phyloP scores from a whole-genome alignment of 2,113 vertebrate genomes.

The Xiphias gladius region DNA sequence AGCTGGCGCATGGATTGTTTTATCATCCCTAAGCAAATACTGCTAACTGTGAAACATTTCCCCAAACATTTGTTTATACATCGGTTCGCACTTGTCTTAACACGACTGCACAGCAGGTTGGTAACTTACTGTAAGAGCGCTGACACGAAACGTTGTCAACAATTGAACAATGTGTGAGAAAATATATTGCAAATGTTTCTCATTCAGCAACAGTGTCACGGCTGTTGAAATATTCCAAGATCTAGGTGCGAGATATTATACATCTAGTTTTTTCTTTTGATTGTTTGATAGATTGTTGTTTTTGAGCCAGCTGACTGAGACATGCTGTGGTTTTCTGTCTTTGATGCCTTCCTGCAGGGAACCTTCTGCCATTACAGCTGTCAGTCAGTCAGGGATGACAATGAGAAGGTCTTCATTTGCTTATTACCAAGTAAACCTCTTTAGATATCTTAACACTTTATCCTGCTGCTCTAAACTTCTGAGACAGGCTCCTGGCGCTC shows the following conservation, averaged over 20 bases:
- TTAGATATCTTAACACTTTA: slow-evolving; percentile 49
- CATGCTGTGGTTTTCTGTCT: neutral
- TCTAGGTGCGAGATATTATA: neutral
- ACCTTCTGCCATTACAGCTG: slow-evolving; percentile 56
- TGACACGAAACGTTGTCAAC: neutral
- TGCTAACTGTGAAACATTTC: slow-evolving; percentile 52
- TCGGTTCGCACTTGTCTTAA: slow-evolving; percentile 49
- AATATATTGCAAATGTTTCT: neutral
- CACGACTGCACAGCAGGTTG: slow-evolving; percentile 39
- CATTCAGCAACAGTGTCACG: neutral
- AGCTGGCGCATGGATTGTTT: slow-evolving; percentile 48
- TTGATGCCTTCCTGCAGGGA: slow-evolving; percentile 48
- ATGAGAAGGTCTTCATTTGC: slow-evolving; percentile 60
- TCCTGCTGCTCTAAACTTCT: slow-evolving; percentile 46
- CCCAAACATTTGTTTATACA: slow-evolving; percentile 70
- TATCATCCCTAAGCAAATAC: slow-evolving; percentile 66
- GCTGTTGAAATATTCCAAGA: neutral
- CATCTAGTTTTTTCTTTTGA: neutral
- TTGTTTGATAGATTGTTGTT: slow-evolving; percentile 12
- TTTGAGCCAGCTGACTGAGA: slow-evolving; percentile 21
- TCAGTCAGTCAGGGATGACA: slow-evolving; percentile 50
- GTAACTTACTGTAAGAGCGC: slow-evolving; percentile 20
- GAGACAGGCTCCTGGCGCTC: slow-evolving; percentile 31
- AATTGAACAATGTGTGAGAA: slow-evolving; percentile 2
- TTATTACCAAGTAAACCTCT: slow-evolving; percentile 46